Percentiles rank a stretch among this genome's conserved stretches.
phyloP scores from a whole-genome alignment of 1,140 invertebrate species.

The Cydia strobilella region DNA sequence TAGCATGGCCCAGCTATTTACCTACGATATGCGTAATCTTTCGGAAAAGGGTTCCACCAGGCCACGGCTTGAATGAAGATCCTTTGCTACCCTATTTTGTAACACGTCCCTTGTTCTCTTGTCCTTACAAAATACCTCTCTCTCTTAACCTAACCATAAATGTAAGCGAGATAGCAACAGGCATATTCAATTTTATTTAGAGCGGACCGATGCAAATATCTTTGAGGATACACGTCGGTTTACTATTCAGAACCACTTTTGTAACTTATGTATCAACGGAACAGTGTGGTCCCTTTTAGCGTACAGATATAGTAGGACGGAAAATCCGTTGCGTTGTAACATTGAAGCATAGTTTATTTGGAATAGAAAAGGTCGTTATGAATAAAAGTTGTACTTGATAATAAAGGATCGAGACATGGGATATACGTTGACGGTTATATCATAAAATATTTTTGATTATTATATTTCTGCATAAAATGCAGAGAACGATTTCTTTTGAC shows the following conservation, averaged over 20 bases:
- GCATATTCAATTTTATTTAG: slow-evolving; percentile 12
- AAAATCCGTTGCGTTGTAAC: background rate
- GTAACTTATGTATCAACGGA: background rate
- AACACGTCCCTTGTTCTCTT: slow-evolving; percentile 8
- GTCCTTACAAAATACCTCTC: background rate
- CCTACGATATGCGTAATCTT: slow-evolving; percentile 67
- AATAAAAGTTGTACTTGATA: slow-evolving; percentile 31
- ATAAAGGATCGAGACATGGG: slow-evolving; percentile 13
- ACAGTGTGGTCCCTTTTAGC: background rate
- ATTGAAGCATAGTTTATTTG: slow-evolving; percentile 1
- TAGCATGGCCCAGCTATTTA: slow-evolving; percentile 50
- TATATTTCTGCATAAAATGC: background rate
- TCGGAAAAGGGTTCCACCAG: slow-evolving; percentile 55
- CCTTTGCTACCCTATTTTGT: slow-evolving; percentile 30
- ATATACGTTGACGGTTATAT: background rate
- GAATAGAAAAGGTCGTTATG: slow-evolving; percentile 21
- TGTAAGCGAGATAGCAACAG: slow-evolving; percentile 18
- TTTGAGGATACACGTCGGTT: background rate
- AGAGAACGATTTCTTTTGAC: background rate
- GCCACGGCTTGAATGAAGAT: slow-evolving; percentile 29
- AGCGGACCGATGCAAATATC: background rate
- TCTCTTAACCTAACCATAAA: background rate
- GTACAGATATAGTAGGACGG: background rate
- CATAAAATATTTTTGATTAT: background rate
- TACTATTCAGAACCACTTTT: slow-evolving; percentile 10